A percentile compares a stretch with the other conserved stretches of the same genome.
phyloP scores from a whole-genome alignment of 1,140 invertebrate species.

The Papilio dardanus region DNA sequence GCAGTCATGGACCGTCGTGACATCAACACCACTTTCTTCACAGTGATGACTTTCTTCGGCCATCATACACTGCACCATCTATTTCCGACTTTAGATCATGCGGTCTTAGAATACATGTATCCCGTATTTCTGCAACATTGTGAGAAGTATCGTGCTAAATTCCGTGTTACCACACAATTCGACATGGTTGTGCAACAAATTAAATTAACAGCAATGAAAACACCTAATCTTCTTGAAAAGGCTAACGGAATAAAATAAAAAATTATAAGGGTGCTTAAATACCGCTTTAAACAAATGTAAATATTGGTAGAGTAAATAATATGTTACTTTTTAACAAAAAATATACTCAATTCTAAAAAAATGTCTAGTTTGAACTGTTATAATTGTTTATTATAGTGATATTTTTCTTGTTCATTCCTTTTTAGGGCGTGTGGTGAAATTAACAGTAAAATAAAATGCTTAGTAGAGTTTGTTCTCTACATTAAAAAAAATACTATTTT shows the following conservation, averaged over 20 bases:
- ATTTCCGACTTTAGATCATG: conserved; percentile 92
- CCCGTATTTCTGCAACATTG: conserved; percentile 86
- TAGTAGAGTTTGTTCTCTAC: too few relatives aligned
- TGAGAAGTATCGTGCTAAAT: conserved; percentile 86
- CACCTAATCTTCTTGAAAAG: conserved; percentile 45
- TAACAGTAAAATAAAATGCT: too few relatives aligned
- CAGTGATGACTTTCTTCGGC: conserved; percentile 89
- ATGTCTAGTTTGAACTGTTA: too few relatives aligned
- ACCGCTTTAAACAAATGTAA: neutral
- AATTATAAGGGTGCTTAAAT: too few relatives aligned
- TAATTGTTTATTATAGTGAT: neutral
- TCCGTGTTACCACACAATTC: conserved; percentile 82
- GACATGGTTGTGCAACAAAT: conserved; percentile 87
- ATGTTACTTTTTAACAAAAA: neutral
- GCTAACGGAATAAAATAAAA: neutral
- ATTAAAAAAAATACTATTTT: neutral
- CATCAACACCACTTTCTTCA: conserved; percentile 86
- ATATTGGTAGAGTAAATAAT: too few relatives aligned
- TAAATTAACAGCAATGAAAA: conserved; percentile 83
- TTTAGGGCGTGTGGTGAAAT: too few relatives aligned
- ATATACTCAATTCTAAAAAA: too few relatives aligned
- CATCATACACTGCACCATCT: conserved; percentile 90
- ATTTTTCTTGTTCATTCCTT: neutral
- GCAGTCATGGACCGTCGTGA: conserved; percentile 87
- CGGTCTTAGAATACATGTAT: conserved; percentile 85